Percentiles rank a stretch among this genome's conserved stretches.
These are phyloP conservation scores for Cygnus atratus DNA, from an alignment of 2,113 vertebrate species.

Conservation along the genomic window DNA sequence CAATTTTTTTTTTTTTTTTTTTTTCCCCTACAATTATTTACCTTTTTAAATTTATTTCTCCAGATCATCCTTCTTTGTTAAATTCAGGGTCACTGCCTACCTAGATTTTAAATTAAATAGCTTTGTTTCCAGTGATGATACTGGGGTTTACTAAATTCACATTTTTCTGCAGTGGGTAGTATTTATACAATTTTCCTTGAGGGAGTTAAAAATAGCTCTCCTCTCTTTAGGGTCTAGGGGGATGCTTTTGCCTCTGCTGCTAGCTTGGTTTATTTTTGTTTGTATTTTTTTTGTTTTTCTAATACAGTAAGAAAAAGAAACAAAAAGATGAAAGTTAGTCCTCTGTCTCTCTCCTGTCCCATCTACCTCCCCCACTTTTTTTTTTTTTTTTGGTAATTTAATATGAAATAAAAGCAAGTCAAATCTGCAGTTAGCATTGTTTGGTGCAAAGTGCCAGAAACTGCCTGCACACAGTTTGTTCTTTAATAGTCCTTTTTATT, in stretches of 20 bases:
- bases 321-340: neutral
- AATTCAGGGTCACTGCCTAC: neutral
- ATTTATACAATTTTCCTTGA: slow-evolving; percentile 14
- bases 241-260: neutral
- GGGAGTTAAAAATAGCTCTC: slow-evolving; percentile 39
- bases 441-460: slow-evolving; percentile 13
- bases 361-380: too few relatives aligned
- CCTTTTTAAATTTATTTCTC: neutral
- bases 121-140: slow-evolving; percentile 36
- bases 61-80: neutral
- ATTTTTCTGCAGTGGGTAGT: slow-evolving; percentile 9
- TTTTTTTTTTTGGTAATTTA: slow-evolving; percentile 5
- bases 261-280: neutral
- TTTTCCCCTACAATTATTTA: neutral
- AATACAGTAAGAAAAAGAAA: slow-evolving; percentile 11
- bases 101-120: slow-evolving; percentile 32
- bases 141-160: slow-evolving; percentile 16
- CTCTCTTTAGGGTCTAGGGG: neutral
- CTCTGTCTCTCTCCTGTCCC: neutral
- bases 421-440: slow-evolving; percentile 35
- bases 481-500: slow-evolving; percentile 55
- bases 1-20: too few relatives aligned
- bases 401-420: slow-evolving; percentile 61
- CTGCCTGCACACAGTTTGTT: slow-evolving; percentile 12
- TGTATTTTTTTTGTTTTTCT: neutral